Conservation (phyloP, 2,113 vertebrate species). For the Sardina pilchardus region DNA sequence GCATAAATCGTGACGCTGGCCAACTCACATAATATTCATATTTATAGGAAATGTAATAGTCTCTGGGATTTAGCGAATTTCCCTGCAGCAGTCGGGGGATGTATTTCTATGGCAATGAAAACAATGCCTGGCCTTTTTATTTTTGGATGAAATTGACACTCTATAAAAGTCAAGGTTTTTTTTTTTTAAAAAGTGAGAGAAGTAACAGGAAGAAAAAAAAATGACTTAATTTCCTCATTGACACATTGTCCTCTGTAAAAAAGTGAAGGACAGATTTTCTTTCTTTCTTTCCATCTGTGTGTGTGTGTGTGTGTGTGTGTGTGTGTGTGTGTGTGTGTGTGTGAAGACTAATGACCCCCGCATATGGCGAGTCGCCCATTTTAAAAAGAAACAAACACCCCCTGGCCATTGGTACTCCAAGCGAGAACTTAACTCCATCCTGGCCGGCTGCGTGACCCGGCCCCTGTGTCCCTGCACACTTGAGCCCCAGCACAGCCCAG, state of each 20-base stretch:
- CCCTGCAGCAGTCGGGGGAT: constrained; percentile 28
- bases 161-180: constrained; percentile 75
- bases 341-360: constrained; percentile 75
- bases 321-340: constrained; percentile 32
- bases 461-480: background rate
- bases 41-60: constrained; percentile 35
- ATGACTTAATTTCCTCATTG: constrained; percentile 75
- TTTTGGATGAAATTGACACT: constrained; percentile 67
- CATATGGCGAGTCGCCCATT: constrained; percentile 70
- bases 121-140: constrained; percentile 55
- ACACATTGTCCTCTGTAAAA: constrained; percentile 71
- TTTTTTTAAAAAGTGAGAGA: constrained; percentile 62
- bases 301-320: background rate
- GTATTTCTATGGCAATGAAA: constrained; percentile 39
- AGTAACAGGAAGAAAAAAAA: constrained; percentile 54
- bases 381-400: constrained; percentile 78
- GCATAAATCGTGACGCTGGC: background rate
- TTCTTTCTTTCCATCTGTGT: background rate
- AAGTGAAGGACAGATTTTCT: constrained; percentile 65
- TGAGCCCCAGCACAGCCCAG: background rate
- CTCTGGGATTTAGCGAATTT: constrained; percentile 32
- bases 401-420: constrained; percentile 58
- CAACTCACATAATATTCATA: constrained; percentile 14
- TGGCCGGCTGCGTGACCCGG: constrained; percentile 23
- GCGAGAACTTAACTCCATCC: constrained; percentile 44